Evolutionary conservation across 2,888 invertebrate genomes (phyloP).

Genomic region (Perizoma flavofasciatum): DNA sequence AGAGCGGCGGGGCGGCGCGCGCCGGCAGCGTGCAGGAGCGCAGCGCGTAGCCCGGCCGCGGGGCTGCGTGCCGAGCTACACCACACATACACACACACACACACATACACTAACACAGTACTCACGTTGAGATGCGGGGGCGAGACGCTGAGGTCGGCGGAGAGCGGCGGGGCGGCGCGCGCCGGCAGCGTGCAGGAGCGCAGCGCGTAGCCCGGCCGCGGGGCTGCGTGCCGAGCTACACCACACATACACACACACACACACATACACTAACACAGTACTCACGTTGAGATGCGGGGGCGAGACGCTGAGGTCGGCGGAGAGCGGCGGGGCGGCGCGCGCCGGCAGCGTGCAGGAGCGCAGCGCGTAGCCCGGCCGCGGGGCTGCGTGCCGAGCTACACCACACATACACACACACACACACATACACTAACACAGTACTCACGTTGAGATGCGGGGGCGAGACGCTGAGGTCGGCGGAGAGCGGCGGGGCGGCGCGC

Average conservation of each 20-base stretch:
- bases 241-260: slow-evolving; percentile 35
- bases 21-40: slow-evolving; percentile 90
- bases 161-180: slow-evolving; percentile 57
- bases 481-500: slow-evolving; percentile 57
- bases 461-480: slow-evolving; percentile 49
- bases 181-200: slow-evolving; percentile 90
- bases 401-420: slow-evolving; percentile 35
- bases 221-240: slow-evolving; percentile 85
- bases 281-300: slow-evolving; percentile 58
- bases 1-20: slow-evolving; percentile 57
- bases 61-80: slow-evolving; percentile 85
- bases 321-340: slow-evolving; percentile 57
- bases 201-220: slow-evolving; percentile 90
- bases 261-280: slow-evolving; percentile 24
- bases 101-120: slow-evolving; percentile 24
- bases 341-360: slow-evolving; percentile 90
- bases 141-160: slow-evolving; percentile 49
- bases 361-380: slow-evolving; percentile 90
- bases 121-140: slow-evolving; percentile 58
- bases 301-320: slow-evolving; percentile 49
- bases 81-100: slow-evolving; percentile 35
- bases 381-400: slow-evolving; percentile 85
- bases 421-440: slow-evolving; percentile 24
- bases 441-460: slow-evolving; percentile 58
- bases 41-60: slow-evolving; percentile 90